Evolutionary conservation across 2,888 invertebrate species (phyloP), one percentile per base, ranked within the genome.

Genomic region (Drosophila meridionalis): DNA sequence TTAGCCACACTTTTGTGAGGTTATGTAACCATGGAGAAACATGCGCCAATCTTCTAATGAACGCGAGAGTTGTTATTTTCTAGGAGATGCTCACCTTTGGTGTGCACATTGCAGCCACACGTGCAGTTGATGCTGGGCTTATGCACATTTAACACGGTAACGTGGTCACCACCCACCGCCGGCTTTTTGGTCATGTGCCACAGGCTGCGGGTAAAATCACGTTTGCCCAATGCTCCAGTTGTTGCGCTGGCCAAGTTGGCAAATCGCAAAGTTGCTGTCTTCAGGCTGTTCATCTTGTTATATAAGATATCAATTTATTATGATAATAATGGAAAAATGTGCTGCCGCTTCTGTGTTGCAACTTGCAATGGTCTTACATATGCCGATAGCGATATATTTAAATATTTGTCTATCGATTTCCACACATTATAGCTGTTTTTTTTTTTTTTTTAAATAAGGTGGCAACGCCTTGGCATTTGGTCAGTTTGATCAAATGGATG

Each of bases 91-190:
- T 81, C 94, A 96, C 96, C 96, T 95, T 96, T 96, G 1, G 95
- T 96, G 87, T 96, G 96, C 32, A 95, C 96, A 87, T 96, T 95
- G 90, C 96, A 96, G 32, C 96, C 96, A 82, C 96, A 97, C 76
- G 94, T 94, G 91, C 96, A 96, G 45, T 95, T 93, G 78, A 95
- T 94, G 85, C 94, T 95, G 80, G 95, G 95, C 71, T 94, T 94
- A 75, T 94, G 94, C 26, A 95, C 93, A 26, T 94, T 93, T 32
- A 92, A 90, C 14, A 94, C 91, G 26, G 93, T 91, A 76, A 88
- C 88, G 69, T 87, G 88, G 53, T 87, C 84, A 26, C 92, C 83
- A 1, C 91, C 78, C 93, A 66, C 80, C 52, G 84, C 91, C 68
- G 90, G 88, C 73, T 73, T 83, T 72, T 93, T 94, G 80, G 94